phyloP scores from a whole-genome alignment of 2,113 vertebrate species.

The Zapus hudsonius region DNA sequence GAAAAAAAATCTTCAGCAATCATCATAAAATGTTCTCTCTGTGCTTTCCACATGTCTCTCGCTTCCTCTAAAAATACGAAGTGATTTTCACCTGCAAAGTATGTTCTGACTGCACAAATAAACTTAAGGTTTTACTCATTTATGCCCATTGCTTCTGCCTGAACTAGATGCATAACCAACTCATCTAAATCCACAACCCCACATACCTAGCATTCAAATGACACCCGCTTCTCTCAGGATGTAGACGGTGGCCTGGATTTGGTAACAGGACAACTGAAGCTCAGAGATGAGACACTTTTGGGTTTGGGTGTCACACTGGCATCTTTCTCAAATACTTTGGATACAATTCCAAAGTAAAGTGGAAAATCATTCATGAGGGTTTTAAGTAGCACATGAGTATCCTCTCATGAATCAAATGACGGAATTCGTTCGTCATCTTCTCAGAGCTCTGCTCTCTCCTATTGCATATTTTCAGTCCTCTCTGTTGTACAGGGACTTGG shows the following conservation, averaged over 20 bases:
- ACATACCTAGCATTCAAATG: neutral
- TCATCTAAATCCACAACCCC: neutral
- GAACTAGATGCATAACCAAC: neutral
- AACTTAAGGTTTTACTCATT: neutral
- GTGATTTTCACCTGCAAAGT: slow-evolving; percentile 29
- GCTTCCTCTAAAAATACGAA: slow-evolving; percentile 34
- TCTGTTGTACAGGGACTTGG: neutral
- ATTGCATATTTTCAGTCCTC: neutral
- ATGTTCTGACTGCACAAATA: neutral
- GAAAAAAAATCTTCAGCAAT: slow-evolving; percentile 6
- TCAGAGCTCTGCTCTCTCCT: neutral
- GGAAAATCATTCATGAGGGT: neutral
- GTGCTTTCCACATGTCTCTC: neutral
- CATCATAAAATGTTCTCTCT: neutral
- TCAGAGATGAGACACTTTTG: neutral
- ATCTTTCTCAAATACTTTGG: slow-evolving; percentile 21
- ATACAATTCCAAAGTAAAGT: neutral
- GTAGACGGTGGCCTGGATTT: neutral
- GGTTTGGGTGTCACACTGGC: neutral
- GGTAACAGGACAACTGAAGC: neutral
- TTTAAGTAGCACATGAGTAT: neutral
- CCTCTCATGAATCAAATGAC: neutral
- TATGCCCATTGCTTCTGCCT: neutral
- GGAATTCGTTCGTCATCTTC: neutral
- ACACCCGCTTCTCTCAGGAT: neutral